phyloP scores from a whole-genome alignment of 1,140 invertebrate species.

The Zaprionus ghesquierei region DNA sequence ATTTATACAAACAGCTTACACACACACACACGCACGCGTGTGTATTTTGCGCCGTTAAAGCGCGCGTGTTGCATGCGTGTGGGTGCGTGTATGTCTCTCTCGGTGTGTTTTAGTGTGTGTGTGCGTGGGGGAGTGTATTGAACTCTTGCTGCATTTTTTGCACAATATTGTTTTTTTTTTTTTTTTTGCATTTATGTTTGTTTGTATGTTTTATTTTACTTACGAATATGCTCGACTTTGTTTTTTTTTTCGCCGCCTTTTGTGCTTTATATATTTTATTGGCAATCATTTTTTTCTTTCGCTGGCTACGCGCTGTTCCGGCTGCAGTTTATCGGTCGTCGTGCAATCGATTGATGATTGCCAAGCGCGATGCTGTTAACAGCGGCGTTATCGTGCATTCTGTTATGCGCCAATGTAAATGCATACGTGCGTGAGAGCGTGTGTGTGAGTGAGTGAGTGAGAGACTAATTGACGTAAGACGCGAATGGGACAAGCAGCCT shows the following conservation, averaged over 20 bases:
- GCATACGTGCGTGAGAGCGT: neutral
- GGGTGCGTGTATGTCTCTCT: constrained; percentile 29
- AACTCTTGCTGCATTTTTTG: constrained; percentile 78
- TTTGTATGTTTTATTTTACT: constrained; percentile 25
- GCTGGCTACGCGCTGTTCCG: neutral
- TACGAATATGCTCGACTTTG: constrained; percentile 39
- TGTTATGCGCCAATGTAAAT: neutral
- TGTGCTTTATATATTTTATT: constrained; percentile 16
- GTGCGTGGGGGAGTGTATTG: constrained; percentile 60
- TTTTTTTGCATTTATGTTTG: constrained; percentile 19
- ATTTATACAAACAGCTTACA: constrained; percentile 67
- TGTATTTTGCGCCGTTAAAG: constrained; percentile 3
- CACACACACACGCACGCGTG: constrained; percentile 41
- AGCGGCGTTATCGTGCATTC: neutral
- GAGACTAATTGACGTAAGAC: neutral
- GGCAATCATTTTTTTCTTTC: constrained; percentile 8
- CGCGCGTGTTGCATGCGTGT: constrained; percentile 43
- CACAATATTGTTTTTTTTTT: constrained; percentile 52
- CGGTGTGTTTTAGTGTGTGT: constrained; percentile 24
- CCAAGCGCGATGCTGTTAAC: constrained; percentile 20
- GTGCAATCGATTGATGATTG: constrained; percentile 36
- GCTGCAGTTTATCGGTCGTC: constrained; percentile 33
- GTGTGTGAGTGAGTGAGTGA: neutral
- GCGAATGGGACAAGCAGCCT: neutral
- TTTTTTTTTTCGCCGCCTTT: constrained; percentile 31